Evolutionary conservation across 2,113 vertebrate species (phyloP), one percentile per base, ranked within the genome.

Genomic region (Percina caprodes): DNA sequence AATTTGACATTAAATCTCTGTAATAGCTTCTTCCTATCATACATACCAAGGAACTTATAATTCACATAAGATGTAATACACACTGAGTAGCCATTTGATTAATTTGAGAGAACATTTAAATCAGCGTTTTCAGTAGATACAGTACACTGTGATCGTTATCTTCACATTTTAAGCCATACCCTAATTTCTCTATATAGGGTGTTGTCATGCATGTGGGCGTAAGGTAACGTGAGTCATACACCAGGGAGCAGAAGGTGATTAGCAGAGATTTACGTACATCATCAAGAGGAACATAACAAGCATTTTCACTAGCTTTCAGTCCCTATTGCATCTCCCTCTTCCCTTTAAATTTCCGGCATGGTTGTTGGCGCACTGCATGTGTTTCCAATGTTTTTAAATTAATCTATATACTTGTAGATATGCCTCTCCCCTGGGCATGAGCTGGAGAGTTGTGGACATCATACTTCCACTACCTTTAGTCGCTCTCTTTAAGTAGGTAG

Each of bases 221-320:
- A 46, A 49, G 67, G 60, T 77, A 61, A 62, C 16, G 11, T 71
- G 77, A 74, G 54, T 84, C 65, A 78, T 45, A 61, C 60, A 66
- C 60, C 52, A 8, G 42, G 77, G 55, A 82, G 30, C 56, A 62
- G 46, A 45, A 52, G n/a, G 46, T 84, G 23, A 69, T 80, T 49
- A 65, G 52, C 45, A 30, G 42, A 67, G 72, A 72, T 76, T 79
- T 62, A 68, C 68, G 42, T 35, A 8, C 21, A 51, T 74, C 71
- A 79, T 82, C 52, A 60, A 60, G 54, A 54, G 62, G 51, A 61
- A 30, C 35, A 10, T 54, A 65, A 65, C 49, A 65, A n/a, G 39
- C 39, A 42, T 42, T 60, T 75, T 63, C 35, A 19, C 14, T 35
- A 14, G 30, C 30, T 15, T 58, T 45, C 24, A 13, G 61, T 60